Conservation (phyloP, 2,797 vertebrate species). For the Microctenopoma steveboyesi region DNA sequence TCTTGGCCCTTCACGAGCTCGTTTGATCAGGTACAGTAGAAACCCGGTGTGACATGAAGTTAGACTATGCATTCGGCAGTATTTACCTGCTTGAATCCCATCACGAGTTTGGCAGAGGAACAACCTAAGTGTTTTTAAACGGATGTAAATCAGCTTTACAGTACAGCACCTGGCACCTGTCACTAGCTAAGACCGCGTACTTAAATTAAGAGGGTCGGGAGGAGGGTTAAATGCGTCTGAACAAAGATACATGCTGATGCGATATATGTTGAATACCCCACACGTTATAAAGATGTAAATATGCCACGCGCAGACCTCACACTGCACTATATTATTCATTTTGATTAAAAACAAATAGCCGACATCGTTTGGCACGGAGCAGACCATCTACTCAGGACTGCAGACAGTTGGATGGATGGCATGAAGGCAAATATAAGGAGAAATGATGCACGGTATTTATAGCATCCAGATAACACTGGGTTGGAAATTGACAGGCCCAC, state of each 20-base stretch:
- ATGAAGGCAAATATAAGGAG: slow-evolving; percentile 62
- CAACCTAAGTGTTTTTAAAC: slow-evolving; percentile 47
- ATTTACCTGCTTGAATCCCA: slow-evolving; percentile 59
- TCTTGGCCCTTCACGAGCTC: slow-evolving; percentile 69
- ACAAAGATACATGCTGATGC: slow-evolving; percentile 3
- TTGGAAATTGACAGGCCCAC: slow-evolving; percentile 82
- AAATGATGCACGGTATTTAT: slow-evolving; percentile 80
- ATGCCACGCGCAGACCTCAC: slow-evolving; percentile 8
- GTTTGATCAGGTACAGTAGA: slow-evolving; percentile 78
- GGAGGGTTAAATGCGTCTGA: not conserved
- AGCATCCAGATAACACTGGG: slow-evolving; percentile 78
- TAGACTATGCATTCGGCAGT: slow-evolving; percentile 48
- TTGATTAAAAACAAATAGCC: slow-evolving; percentile 49
- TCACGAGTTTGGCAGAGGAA: slow-evolving; percentile 49
- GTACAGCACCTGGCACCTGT: slow-evolving; percentile 54
- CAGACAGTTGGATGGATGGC: slow-evolving; percentile 63
- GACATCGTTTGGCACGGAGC: slow-evolving; percentile 48
- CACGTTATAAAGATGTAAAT: not conserved
- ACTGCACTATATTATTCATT: slow-evolving; percentile 19
- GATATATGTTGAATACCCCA: not conserved
- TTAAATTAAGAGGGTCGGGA: slow-evolving; percentile 28
- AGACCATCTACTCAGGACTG: slow-evolving; percentile 51
- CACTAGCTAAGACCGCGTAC: slow-evolving; percentile 15
- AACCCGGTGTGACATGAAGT: slow-evolving; percentile 60
- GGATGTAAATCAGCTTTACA: slow-evolving; percentile 51